phyloP scores from a whole-genome alignment of 2,113 vertebrate species.

The Entomyzon cyanotis region DNA sequence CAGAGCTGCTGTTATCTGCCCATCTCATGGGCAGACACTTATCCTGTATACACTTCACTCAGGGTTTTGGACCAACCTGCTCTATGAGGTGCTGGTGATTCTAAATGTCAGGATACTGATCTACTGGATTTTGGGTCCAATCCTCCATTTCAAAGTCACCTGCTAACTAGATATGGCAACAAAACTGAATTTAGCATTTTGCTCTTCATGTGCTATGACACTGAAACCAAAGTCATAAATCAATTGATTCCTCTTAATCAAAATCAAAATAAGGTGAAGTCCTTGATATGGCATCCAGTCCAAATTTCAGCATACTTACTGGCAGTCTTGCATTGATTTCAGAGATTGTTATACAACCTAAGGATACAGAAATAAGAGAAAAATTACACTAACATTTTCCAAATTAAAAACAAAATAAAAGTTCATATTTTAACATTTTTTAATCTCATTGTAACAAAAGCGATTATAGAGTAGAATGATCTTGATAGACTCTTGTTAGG shows the following conservation, averaged over 20 bases:
- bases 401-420: not conserved
- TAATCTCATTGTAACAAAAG: not conserved
- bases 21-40: accelerated
- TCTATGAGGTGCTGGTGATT: not conserved
- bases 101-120: not conserved
- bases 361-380: not conserved
- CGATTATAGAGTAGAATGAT: accelerated
- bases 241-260: not conserved
- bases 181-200: not conserved
- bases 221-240: not conserved
- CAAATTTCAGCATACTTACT: not conserved
- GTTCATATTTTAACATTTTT: not conserved
- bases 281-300: not conserved
- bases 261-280: not conserved
- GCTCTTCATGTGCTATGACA: not conserved
- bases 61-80: not conserved
- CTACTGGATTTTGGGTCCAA: not conserved
- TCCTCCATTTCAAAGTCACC: not conserved
- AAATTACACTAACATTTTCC: not conserved
- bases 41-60: not conserved
- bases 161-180: not conserved
- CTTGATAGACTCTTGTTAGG: not conserved
- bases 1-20: not conserved
- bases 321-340: not conserved
- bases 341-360: not conserved